Base-by-base conservation (phyloP, 2,888 invertebrate genomes). In the Torymus aiolomorphi region DNA sequence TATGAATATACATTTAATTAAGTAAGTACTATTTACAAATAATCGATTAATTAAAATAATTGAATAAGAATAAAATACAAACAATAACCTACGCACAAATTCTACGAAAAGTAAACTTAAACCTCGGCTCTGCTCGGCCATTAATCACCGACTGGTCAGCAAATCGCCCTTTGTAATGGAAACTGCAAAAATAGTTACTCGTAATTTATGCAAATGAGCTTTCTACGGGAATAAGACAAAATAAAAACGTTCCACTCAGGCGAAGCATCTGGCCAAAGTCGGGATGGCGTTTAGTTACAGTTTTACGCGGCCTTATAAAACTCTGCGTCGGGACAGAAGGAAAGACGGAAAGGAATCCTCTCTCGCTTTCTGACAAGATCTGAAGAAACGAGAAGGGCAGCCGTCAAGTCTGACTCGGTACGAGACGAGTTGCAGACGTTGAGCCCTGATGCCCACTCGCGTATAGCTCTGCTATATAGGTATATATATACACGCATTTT, bases 401-500 rank as follows among this genome's bases (percentile, higher is more conserved):
- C 74, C 42, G 76, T 81, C 83, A 80, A 67, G 61, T 71, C 56
- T 57, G 63, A 72, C 72, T 74, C 16, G 62, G 62, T 63, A 72
- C 75, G 62, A 71, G 70, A 80, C 77, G 80, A 80, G 82, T 71
- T 82, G 62, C 73, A 78, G 80, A 82, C 82, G 82, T 82, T 80
- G 79, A 78, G 81, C 81, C 24, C 62, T 52, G 72, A 71, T 80
- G 80, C 63, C 61, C 63, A 57, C 70, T 51, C 66, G 12, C 73
- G 54, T 10, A 10, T 8, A 42, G 42, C 42, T 42, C 42, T 42
- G 42, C 42, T 42, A 10, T 42, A 42, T 42, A 42, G 5, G 8
- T 31, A 31, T 3, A 31, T 31, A 31, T 31, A 31, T 42, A 13
- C 63, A 42, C 65, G 56, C n/a, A n/a, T n/a, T n/a, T n/a, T n/a